phyloP scores from a whole-genome alignment of 1,140 invertebrate genomes.

The Dendroctonus ponderosae region DNA sequence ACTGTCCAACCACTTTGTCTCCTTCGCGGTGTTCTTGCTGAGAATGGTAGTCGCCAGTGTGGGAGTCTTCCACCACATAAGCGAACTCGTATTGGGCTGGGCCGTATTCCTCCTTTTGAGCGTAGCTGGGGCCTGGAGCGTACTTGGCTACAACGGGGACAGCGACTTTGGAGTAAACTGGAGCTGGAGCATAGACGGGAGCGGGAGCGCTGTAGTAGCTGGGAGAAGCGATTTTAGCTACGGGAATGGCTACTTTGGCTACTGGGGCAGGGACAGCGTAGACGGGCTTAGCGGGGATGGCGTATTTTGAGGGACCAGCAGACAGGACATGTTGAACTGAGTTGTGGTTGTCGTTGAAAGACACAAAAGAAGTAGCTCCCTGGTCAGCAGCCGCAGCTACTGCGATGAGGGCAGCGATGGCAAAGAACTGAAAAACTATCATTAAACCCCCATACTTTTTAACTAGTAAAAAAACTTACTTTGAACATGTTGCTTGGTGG shows the following conservation, averaged over 20 bases:
- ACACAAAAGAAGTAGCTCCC: conserved; percentile 6
- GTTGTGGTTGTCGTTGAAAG: not conserved
- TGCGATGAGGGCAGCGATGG: conserved; percentile 51
- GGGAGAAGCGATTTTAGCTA: conserved; percentile 11
- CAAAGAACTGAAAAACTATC: conserved; percentile 51
- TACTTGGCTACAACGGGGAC: conserved; percentile 39
- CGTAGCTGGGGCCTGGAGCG: conserved; percentile 43
- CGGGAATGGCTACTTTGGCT: conserved; percentile 20
- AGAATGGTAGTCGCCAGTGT: conserved; percentile 50
- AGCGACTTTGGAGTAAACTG: conserved; percentile 38
- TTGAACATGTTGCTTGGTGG: conserved; percentile 16
- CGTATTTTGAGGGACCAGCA: conserved; percentile 15
- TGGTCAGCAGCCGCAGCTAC: conserved; percentile 50
- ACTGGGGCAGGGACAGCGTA: not conserved
- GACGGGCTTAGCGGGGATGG: not conserved
- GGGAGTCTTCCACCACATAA: conserved; percentile 50
- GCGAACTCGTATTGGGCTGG: conserved; percentile 41
- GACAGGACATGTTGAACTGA: conserved; percentile 8
- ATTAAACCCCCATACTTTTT: conserved; percentile 14
- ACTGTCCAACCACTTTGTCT: conserved; percentile 37
- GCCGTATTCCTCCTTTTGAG: conserved; percentile 30
- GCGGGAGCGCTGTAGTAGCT: not conserved
- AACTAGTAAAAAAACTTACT: conserved; percentile 8
- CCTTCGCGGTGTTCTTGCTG: conserved; percentile 41
- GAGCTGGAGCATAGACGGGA: conserved; percentile 42